These are phyloP conservation scores for Galerucella nymphaeae DNA, from an alignment of 2,888 invertebrate genomes.

Conservation along the genomic window DNA sequence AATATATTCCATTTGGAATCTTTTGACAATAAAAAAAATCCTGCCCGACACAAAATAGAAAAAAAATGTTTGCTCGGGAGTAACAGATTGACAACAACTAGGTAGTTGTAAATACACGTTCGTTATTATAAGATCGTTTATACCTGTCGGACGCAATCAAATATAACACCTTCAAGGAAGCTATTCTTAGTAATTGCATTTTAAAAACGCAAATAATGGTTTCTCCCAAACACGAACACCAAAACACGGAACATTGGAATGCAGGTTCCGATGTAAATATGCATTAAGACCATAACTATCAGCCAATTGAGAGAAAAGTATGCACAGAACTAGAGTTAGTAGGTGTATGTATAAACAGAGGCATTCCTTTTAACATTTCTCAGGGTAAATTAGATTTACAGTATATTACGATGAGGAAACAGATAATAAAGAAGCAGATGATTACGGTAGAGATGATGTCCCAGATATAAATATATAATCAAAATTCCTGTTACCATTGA, in stretches of 20 bases:
- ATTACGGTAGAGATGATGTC: too few species aligned
- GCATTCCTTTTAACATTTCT: conserved; percentile 1
- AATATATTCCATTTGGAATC: too few species aligned
- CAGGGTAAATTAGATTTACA: background rate
- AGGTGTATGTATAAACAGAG: conserved; percentile 46
- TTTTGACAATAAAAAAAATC: too few species aligned
- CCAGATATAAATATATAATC: too few species aligned
- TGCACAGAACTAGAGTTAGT: conserved; percentile 52
- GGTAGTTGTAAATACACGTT: too few species aligned
- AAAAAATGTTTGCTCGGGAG: too few species aligned
- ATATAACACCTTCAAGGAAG: conserved; percentile 32
- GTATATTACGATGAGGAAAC: too few species aligned
- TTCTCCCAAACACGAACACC: conserved; percentile 32
- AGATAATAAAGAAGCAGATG: too few species aligned
- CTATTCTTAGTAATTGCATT: conserved; percentile 27
- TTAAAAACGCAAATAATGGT: conserved; percentile 27
- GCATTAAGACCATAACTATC: conserved; percentile 48
- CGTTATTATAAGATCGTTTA: background rate
- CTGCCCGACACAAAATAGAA: too few species aligned
- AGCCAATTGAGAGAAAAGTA: conserved; percentile 51
- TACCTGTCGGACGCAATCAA: conserved; percentile 15
- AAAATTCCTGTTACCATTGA: too few species aligned
- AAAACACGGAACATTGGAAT: conserved; percentile 37
- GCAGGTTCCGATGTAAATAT: conserved; percentile 38
- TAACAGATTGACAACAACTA: too few species aligned